These are phyloP conservation scores for Pheosia tremula DNA, from an alignment of 2,888 invertebrate species.

Conservation along the genomic window DNA sequence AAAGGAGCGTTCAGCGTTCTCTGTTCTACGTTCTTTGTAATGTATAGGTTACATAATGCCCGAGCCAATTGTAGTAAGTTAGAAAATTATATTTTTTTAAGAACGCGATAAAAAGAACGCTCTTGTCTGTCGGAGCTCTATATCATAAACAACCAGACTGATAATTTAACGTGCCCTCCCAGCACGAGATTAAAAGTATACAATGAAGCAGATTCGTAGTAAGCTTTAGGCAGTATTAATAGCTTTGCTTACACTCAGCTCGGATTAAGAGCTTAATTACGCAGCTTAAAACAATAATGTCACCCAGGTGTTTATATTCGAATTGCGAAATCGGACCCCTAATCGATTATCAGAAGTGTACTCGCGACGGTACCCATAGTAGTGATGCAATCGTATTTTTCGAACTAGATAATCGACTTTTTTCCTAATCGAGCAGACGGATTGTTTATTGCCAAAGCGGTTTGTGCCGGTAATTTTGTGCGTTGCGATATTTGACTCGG, in stretches of 20 bases:
- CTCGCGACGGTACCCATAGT: constrained; percentile 30
- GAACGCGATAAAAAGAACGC: too few species aligned
- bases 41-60: too few species aligned
- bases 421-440: constrained; percentile 50
- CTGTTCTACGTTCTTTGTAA: too few species aligned
- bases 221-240: background rate
- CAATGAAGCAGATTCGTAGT: constrained; percentile 1
- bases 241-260: background rate
- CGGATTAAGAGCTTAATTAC: constrained; percentile 5
- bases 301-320: constrained; percentile 3
- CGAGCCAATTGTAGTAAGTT: too few species aligned
- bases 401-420: constrained; percentile 40
- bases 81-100: too few species aligned
- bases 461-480: constrained; percentile 60
- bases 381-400: constrained; percentile 43
- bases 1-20: too few species aligned
- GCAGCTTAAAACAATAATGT: constrained; percentile 3
- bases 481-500: constrained; percentile 65
- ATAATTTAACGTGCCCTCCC: background rate
- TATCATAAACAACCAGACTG: too few species aligned
- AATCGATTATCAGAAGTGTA: constrained; percentile 17
- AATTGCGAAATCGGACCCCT: constrained; percentile 17
- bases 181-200: background rate
- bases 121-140: too few species aligned
- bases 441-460: constrained; percentile 63